Conservation (phyloP, 2,888 invertebrate genomes). For the Cecidostiba fungosa region DNA sequence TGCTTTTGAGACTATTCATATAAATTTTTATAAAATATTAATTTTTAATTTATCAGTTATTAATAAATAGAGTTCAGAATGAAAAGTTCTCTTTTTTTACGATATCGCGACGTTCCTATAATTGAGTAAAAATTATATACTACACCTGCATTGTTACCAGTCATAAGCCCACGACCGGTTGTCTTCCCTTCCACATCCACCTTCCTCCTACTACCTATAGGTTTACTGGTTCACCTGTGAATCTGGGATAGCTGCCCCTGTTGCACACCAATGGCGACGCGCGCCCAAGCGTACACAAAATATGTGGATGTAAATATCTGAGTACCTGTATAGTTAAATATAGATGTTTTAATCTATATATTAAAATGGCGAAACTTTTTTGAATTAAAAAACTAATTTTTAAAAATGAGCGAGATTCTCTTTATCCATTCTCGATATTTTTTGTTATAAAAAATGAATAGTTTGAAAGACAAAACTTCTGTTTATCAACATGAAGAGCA, state of each 20-base stretch:
- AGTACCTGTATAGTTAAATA: background rate
- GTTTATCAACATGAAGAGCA: slow-evolving; percentile 52
- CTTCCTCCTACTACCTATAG: background rate
- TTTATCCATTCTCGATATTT: no score
- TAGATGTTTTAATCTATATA: background rate
- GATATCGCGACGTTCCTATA: background rate
- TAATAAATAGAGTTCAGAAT: background rate
- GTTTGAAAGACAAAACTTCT: slow-evolving; percentile 47
- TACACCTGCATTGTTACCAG: slow-evolving; percentile 3
- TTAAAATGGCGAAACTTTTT: background rate
- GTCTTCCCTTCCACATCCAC: background rate
- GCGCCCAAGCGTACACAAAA: background rate
- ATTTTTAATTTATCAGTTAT: background rate
- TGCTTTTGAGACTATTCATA: slow-evolving; percentile 83
- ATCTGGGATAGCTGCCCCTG: background rate
- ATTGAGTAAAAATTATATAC: background rate
- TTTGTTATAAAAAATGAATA: slow-evolving; percentile 44
- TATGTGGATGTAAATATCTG: background rate
- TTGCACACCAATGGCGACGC: slow-evolving; percentile 37
- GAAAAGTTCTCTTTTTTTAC: background rate
- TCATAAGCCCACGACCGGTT: background rate
- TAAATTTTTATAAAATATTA: slow-evolving; percentile 77
- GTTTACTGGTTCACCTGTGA: slow-evolving; percentile 21
- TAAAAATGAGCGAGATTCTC: background rate
- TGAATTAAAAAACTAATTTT: background rate